These are phyloP conservation scores for Drosophila persimilis DNA, from an alignment of 1,140 invertebrate species.

Conservation along the genomic window DNA sequence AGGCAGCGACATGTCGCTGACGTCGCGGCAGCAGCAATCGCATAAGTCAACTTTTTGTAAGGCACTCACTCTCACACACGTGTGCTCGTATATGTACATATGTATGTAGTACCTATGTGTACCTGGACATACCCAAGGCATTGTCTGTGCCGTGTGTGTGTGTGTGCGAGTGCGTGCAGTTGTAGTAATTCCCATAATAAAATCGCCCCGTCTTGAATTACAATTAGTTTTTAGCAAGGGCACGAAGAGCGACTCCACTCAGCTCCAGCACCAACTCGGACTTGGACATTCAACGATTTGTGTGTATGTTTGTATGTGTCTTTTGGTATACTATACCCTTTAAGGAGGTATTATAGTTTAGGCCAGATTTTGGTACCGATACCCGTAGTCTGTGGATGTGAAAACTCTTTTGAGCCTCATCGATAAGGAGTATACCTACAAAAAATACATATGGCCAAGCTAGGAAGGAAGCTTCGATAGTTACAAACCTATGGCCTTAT, in stretches of 20 bases:
- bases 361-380: conserved; percentile 3
- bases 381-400: no score
- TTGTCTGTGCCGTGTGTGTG: conserved; percentile 34
- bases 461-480: no score
- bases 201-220: conserved; percentile 83
- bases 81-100: no score
- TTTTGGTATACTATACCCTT: no score
- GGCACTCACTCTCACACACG: conserved; percentile 27
- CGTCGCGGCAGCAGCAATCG: conserved; percentile 50
- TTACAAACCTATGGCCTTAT: no score
- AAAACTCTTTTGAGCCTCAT: no score
- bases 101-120: neutral
- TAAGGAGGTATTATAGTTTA: no score
- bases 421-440: no score
- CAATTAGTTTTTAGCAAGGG: conserved; percentile 78
- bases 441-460: no score
- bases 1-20: conserved; percentile 63
- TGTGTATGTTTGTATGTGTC: conserved; percentile 3
- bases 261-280: neutral
- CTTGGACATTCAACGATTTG: conserved; percentile 23
- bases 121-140: conserved; percentile 47
- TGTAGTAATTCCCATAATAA: conserved; percentile 82
- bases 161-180: conserved; percentile 25
- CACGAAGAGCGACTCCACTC: conserved; percentile 26
- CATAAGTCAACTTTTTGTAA: conserved; percentile 74